Conservation (phyloP, 2,888 invertebrate species). For the Perizoma affinitatum region DNA sequence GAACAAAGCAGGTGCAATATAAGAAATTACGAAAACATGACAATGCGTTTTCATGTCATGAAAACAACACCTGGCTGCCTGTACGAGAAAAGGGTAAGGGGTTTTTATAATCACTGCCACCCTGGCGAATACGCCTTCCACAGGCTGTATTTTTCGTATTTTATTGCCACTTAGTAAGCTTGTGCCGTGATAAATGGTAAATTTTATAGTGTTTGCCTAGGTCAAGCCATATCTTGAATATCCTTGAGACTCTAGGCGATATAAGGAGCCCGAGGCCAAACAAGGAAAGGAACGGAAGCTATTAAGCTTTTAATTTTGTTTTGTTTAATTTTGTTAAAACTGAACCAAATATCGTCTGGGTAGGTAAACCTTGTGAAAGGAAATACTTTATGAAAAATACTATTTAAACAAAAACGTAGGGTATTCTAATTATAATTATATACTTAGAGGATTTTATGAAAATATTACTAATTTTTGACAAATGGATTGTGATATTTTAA, state of each 20-base stretch:
- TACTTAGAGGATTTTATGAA: too few relatives aligned
- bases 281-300: conserved; percentile 14
- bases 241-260: conserved; percentile 23
- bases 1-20: conserved; percentile 52
- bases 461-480: too few relatives aligned
- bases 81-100: conserved; percentile 33
- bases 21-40: conserved; percentile 45
- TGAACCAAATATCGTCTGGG: not conserved
- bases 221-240: conserved; percentile 23
- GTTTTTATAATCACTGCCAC: not conserved
- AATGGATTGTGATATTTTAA: too few relatives aligned
- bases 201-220: conserved; percentile 36
- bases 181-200: conserved; percentile 22
- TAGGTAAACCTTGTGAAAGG: too few relatives aligned
- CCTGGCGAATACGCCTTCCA: not conserved
- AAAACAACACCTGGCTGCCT: conserved; percentile 48
- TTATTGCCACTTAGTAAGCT: not conserved
- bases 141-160: not conserved
- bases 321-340: conserved; percentile 4
- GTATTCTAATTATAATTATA: too few relatives aligned
- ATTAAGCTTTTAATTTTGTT: conserved; percentile 11
- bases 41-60: conserved; percentile 1
- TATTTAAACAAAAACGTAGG: too few relatives aligned
- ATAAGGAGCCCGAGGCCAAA: conserved; percentile 17
- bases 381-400: too few relatives aligned